A percentile compares a stretch with the other conserved stretches of the same genome.
Evolutionary conservation across 2,888 invertebrate genomes (phyloP).

Genomic region (Drosophila pseudotakahashii): DNA sequence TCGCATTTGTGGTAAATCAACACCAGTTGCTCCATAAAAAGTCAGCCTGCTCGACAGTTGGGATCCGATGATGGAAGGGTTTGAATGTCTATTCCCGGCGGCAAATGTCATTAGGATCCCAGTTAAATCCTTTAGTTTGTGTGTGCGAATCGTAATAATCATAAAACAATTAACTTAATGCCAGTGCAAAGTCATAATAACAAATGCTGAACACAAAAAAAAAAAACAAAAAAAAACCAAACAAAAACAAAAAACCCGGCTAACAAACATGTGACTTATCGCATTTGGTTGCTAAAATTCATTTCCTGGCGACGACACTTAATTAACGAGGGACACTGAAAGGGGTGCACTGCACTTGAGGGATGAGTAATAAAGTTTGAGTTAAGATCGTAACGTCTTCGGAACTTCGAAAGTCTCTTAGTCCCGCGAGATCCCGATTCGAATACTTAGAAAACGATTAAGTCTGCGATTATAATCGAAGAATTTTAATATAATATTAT

Average conservation of each 20-base stretch:
- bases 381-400: background rate
- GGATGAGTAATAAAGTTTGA: slow-evolving; percentile 15
- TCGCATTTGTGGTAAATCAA: slow-evolving; percentile 10
- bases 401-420: background rate
- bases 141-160: slow-evolving; percentile 18
- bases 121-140: slow-evolving; percentile 7
- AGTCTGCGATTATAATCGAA: background rate
- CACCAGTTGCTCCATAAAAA: slow-evolving; percentile 3
- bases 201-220: no score
- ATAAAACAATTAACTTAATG: slow-evolving; percentile 30
- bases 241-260: slow-evolving; percentile 2
- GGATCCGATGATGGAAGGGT: background rate
- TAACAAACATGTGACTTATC: slow-evolving; percentile 38
- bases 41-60: background rate
- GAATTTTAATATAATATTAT: background rate
- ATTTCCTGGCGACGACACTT: slow-evolving; percentile 37
- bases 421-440: slow-evolving; percentile 14
- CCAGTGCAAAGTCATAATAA: slow-evolving; percentile 25
- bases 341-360: slow-evolving; percentile 5
- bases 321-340: slow-evolving; percentile 26
- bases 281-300: slow-evolving; percentile 31
- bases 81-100: background rate
- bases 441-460: background rate
- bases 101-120: background rate
- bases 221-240: background rate